These are phyloP conservation scores for Drosophila mulleri DNA, from an alignment of 2,888 invertebrate species.

Conservation along the genomic window DNA sequence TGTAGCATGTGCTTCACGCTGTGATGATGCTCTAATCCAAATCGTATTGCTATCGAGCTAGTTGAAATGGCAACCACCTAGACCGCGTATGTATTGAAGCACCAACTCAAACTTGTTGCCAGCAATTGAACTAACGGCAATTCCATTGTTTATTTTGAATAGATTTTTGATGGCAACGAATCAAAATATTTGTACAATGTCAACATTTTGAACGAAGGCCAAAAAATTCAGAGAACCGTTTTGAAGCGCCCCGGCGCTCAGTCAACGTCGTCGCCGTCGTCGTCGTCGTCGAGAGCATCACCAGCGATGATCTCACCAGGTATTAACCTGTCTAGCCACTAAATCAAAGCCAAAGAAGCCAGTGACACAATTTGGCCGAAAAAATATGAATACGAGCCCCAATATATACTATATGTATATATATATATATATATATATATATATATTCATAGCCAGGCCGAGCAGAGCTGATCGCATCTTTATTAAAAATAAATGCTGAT, in stretches of 20 bases:
- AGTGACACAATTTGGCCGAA: slow-evolving; percentile 73
- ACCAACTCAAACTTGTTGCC: slow-evolving; percentile 1
- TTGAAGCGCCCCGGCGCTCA: not conserved
- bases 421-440: slow-evolving; percentile 16
- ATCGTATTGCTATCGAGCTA: not conserved
- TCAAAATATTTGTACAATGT: slow-evolving; percentile 66
- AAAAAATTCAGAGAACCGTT: slow-evolving; percentile 28
- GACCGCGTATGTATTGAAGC: not conserved
- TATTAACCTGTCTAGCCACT: slow-evolving; percentile 80
- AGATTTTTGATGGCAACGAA: slow-evolving; percentile 21
- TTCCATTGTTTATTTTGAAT: slow-evolving; percentile 23
- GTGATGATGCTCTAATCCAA: not conserved
- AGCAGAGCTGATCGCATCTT: slow-evolving; percentile 67
- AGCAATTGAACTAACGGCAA: slow-evolving; percentile 33
- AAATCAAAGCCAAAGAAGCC: slow-evolving; percentile 77
- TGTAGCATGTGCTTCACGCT: not conserved
- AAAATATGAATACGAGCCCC: slow-evolving; percentile 22
- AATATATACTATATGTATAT: slow-evolving; percentile 18
- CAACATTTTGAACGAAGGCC: slow-evolving; percentile 60
- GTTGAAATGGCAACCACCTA: not conserved
- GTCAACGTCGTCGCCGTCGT: slow-evolving; percentile 3
- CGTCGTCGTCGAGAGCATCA: slow-evolving; percentile 41
- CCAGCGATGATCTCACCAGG: slow-evolving; percentile 72
- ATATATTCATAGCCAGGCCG: slow-evolving; percentile 2
- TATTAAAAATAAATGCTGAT: slow-evolving; percentile 77